These are phyloP conservation scores for Hylyphantes graminicola DNA, from an alignment of 1,140 invertebrate species.

Conservation along the genomic window DNA sequence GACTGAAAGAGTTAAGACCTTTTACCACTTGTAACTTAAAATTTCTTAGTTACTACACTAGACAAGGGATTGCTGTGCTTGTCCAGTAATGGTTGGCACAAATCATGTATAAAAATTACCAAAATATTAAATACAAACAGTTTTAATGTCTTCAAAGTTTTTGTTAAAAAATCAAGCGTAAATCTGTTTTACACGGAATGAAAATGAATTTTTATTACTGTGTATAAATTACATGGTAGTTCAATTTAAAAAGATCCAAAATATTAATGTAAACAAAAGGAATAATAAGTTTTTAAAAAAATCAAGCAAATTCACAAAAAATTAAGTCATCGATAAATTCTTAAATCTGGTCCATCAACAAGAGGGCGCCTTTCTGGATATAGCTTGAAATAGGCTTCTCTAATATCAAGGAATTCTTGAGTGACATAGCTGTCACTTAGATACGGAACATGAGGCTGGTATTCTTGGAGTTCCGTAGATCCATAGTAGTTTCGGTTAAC, in stretches of 20 bases:
- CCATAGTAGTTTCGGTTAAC: not conserved
- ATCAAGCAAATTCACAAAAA: not conserved
- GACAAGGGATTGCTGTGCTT: too few species aligned
- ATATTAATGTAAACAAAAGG: not conserved
- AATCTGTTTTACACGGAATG: too few species aligned
- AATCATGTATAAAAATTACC: too few species aligned
- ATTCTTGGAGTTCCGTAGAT: not conserved
- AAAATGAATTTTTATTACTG: too few species aligned
- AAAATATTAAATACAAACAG: too few species aligned
- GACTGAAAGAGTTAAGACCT: too few species aligned
- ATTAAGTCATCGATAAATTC: not conserved
- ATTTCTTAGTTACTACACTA: too few species aligned
- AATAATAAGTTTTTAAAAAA: not conserved
- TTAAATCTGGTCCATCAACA: not conserved
- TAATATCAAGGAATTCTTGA: constrained; percentile 18
- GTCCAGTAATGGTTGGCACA: too few species aligned
- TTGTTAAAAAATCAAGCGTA: too few species aligned
- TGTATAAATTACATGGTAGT: not conserved
- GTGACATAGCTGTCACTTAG: constrained; percentile 23
- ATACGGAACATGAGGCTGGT: not conserved
- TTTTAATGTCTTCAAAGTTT: too few species aligned
- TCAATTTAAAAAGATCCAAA: not conserved
- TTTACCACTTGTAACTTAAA: too few species aligned
- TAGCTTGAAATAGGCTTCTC: not conserved
- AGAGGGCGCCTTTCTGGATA: not conserved